Evolutionary conservation across 2,888 invertebrate species (phyloP).

Genomic region (Rosalia funebris): DNA sequence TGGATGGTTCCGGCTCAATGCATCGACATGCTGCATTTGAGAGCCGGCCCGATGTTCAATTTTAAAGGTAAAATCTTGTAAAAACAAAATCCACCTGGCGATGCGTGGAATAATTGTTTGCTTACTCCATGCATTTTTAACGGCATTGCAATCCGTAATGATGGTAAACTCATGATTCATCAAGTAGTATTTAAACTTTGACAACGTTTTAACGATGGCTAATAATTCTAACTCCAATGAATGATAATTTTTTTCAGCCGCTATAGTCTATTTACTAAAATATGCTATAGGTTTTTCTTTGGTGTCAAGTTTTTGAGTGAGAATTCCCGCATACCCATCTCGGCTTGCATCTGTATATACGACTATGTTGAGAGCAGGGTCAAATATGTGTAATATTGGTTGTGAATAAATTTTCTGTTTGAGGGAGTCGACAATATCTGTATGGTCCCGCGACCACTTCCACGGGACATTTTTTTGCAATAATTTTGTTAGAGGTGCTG

Average conservation of each 20-base stretch:
- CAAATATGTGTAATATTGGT: conserved; percentile 32
- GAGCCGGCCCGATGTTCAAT: conserved; percentile 33
- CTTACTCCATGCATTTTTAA: conserved; percentile 10
- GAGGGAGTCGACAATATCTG: conserved; percentile 23
- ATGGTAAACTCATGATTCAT: conserved; percentile 28
- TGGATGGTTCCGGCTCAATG: conserved; percentile 46
- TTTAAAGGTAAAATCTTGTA: conserved; percentile 37
- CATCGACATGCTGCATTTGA: conserved; percentile 54
- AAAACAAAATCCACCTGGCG: conserved; percentile 33
- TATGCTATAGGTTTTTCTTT: conserved; percentile 32
- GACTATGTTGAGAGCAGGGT: conserved; percentile 25
- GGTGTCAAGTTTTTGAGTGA: conserved; percentile 28
- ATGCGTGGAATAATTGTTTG: conserved; percentile 25
- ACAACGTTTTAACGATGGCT: conserved; percentile 26
- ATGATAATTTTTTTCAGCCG: conserved; percentile 28
- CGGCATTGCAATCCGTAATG: conserved; percentile 31
- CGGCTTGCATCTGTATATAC: conserved; percentile 39
- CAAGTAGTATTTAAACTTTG: conserved; percentile 28
- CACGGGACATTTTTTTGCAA: conserved; percentile 26
- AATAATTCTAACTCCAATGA: conserved; percentile 30
- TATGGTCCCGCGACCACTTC: conserved; percentile 13
- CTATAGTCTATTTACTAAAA: conserved; percentile 38
- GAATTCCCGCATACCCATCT: conserved; percentile 35
- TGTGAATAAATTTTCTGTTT: conserved; percentile 24
- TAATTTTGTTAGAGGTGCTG: conserved; percentile 20